A percentile compares a stretch with the other conserved stretches of the same genome.
phyloP scores from a whole-genome alignment of 2,113 vertebrate species.

The Speoplatyrhinus poulsoni region DNA sequence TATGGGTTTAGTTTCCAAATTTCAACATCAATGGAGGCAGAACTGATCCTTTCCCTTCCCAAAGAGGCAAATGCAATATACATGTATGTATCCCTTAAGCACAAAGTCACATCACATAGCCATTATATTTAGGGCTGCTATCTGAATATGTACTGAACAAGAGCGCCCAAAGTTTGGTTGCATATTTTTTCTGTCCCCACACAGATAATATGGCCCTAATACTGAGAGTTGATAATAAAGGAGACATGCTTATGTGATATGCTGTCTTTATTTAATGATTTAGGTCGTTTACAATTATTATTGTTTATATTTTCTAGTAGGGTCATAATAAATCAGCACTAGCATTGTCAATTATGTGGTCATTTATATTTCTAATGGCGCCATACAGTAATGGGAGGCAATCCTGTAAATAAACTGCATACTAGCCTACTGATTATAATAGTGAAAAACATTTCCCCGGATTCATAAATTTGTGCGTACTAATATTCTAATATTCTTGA shows the following conservation, averaged over 20 bases:
- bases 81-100: slow-evolving; percentile 55
- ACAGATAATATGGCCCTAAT: slow-evolving; percentile 39
- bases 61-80: slow-evolving; percentile 39
- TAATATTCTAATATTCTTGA: not conserved
- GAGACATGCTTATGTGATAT: slow-evolving; percentile 57
- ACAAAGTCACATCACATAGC: slow-evolving; percentile 54
- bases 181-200: slow-evolving; percentile 23
- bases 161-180: slow-evolving; percentile 38
- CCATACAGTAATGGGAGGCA: slow-evolving; percentile 21
- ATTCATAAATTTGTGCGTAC: not conserved
- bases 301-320: not conserved
- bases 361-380: slow-evolving; percentile 5
- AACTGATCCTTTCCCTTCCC: slow-evolving; percentile 13
- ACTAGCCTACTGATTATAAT: not conserved
- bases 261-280: slow-evolving; percentile 37
- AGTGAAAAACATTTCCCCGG: not conserved
- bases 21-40: slow-evolving; percentile 42
- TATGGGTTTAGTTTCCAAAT: slow-evolving; percentile 40
- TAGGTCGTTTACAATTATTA: not conserved
- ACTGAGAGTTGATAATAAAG: slow-evolving; percentile 57
- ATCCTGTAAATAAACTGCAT: slow-evolving; percentile 24
- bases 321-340: too few relatives aligned
- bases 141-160: slow-evolving; percentile 50
- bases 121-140: slow-evolving; percentile 42
- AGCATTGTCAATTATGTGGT: not conserved